Conservation (phyloP, 2,797 vertebrate genomes). For the Arctocebus calabarensis region DNA sequence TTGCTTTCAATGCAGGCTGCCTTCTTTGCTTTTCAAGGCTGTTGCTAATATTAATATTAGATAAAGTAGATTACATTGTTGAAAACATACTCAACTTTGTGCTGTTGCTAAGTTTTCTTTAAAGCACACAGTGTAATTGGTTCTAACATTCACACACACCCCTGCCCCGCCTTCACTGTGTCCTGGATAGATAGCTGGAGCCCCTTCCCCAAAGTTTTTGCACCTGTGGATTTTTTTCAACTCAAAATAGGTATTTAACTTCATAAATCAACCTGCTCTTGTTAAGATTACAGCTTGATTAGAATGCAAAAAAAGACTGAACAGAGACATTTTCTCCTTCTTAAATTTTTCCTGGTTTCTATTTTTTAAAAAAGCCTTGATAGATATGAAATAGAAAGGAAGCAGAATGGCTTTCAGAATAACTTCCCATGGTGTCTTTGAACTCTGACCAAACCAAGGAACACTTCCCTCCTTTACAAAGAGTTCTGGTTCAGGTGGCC, state of each 20-base stretch:
- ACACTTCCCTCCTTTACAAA: background rate
- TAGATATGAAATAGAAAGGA: background rate
- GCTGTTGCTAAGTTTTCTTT: background rate
- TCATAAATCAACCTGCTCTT: background rate
- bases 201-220: background rate
- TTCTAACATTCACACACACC: background rate
- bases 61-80: background rate
- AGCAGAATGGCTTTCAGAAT: background rate
- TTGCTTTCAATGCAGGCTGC: background rate
- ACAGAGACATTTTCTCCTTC: conserved; percentile 1
- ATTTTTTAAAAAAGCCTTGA: conserved; percentile 16
- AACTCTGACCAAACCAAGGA: background rate
- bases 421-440: background rate
- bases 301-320: conserved; percentile 54
- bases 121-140: background rate
- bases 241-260: background rate
- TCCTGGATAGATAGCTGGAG: background rate
- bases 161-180: background rate
- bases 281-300: background rate
- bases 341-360: background rate
- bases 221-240: background rate
- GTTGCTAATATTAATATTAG: background rate
- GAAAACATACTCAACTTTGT: background rate
- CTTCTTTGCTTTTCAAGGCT: background rate
- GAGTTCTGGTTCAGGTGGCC: background rate